Conservation (phyloP, 2,888 invertebrate genomes). For the Morpho deidamia region DNA sequence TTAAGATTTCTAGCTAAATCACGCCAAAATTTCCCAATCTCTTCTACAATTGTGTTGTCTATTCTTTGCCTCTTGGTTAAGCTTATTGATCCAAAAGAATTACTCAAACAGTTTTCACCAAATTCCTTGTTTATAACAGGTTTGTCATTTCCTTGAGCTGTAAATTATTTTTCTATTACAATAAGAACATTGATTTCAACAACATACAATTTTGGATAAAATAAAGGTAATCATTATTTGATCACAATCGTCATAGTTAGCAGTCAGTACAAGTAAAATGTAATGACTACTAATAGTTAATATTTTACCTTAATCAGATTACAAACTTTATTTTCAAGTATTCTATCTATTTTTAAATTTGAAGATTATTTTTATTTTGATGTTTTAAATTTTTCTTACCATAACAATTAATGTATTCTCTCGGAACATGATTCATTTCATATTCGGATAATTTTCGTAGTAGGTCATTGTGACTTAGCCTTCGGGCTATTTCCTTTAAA, state of each 20-base stretch:
- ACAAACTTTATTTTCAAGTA: too few relatives aligned
- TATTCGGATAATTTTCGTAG: conserved; percentile 43
- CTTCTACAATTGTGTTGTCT: conserved; percentile 44
- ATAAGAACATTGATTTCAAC: too few relatives aligned
- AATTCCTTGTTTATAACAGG: conserved; percentile 19
- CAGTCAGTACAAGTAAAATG: too few relatives aligned
- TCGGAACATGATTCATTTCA: conserved; percentile 37
- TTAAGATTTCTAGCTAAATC: conserved; percentile 56
- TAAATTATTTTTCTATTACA: conserved; percentile 12
- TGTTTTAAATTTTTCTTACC: conserved; percentile 39
- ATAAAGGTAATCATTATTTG: too few relatives aligned
- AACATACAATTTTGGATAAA: too few relatives aligned
- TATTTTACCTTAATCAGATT: too few relatives aligned
- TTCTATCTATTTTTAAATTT: too few relatives aligned
- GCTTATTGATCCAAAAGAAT: conserved; percentile 35
- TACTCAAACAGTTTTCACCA: conserved; percentile 28
- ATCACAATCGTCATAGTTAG: too few relatives aligned
- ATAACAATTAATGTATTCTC: conserved; percentile 39
- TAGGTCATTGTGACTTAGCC: conserved; percentile 40
- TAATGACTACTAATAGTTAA: too few relatives aligned
- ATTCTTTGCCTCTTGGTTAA: conserved; percentile 47
- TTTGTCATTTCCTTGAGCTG: conserved; percentile 30
- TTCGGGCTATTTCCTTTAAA: conserved; percentile 48
- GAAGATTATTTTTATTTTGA: too few relatives aligned
- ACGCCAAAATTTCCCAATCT: conserved; percentile 59